Evolutionary conservation across 2,888 invertebrate species (phyloP).

Genomic region (Tinea trinotella): DNA sequence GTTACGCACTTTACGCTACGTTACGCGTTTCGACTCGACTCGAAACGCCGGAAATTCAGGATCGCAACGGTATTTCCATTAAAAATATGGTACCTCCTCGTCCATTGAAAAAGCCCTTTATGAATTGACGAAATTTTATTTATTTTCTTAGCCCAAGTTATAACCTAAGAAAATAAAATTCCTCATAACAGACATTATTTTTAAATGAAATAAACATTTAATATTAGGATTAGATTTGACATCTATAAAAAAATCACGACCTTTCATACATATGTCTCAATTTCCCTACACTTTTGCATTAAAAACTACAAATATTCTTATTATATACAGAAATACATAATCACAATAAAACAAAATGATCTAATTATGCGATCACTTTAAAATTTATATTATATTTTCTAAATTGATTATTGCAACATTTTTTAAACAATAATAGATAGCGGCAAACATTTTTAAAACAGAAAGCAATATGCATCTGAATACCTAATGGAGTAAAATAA

Average conservation of each 20-base stretch:
- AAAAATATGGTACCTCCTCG: too few relatives aligned
- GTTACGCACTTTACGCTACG: too few relatives aligned
- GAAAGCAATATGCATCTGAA: too few relatives aligned
- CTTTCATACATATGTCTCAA: not conserved
- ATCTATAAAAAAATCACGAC: not conserved
- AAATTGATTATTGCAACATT: not conserved
- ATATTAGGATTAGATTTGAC: not conserved
- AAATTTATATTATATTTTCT: not conserved
- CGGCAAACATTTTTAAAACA: too few relatives aligned
- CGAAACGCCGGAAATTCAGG: too few relatives aligned
- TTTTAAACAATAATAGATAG: too few relatives aligned
- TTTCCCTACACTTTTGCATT: not conserved
- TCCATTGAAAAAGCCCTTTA: too few relatives aligned
- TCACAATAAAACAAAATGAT: not conserved
- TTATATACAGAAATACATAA: not conserved
- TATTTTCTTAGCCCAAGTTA: too few relatives aligned
- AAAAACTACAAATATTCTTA: slow-evolving; percentile 2
- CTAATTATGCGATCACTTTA: not conserved
- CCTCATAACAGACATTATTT: not conserved
- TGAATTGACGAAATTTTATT: too few relatives aligned
- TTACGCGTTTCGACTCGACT: too few relatives aligned
- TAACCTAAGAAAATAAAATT: not conserved
- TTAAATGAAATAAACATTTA: not conserved
- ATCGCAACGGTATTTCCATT: too few relatives aligned
- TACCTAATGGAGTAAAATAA: too few relatives aligned